Evolutionary conservation across 1,140 invertebrate genomes (phyloP).

Genomic region (Calliphora vicina): DNA sequence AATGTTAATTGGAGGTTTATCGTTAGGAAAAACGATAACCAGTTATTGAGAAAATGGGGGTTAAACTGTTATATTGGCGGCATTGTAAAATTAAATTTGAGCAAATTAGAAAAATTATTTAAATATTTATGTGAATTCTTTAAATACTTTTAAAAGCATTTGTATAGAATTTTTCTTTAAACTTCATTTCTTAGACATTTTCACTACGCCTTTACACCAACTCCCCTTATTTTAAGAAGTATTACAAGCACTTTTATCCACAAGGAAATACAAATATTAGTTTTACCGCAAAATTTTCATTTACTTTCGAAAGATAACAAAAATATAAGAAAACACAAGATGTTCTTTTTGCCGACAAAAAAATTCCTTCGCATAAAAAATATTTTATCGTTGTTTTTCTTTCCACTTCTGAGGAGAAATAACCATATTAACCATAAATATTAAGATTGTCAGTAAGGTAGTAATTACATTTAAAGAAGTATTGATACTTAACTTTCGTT

Average conservation of each 20-base stretch:
- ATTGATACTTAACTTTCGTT: background rate
- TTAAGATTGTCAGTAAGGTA: background rate
- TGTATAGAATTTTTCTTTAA: background rate
- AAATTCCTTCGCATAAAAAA: background rate
- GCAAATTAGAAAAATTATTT: no score
- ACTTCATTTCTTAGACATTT: background rate
- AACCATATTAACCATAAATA: background rate
- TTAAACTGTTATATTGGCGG: no score
- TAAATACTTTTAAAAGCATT: background rate
- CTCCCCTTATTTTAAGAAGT: background rate
- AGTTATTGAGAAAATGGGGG: no score
- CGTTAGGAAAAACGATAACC: no score
- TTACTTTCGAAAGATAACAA: background rate
- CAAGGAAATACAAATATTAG: background rate
- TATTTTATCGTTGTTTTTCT: background rate
- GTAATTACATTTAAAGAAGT: conserved; percentile 6
- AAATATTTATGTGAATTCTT: no score
- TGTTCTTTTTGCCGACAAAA: background rate
- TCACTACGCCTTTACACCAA: background rate
- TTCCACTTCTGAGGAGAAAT: background rate
- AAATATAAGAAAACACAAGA: background rate
- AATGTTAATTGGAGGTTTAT: no score
- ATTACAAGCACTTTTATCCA: background rate
- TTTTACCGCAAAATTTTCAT: background rate
- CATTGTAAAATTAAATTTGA: no score